Base-by-base conservation (phyloP, 2,888 invertebrate genomes). In the Merodon equestris region DNA sequence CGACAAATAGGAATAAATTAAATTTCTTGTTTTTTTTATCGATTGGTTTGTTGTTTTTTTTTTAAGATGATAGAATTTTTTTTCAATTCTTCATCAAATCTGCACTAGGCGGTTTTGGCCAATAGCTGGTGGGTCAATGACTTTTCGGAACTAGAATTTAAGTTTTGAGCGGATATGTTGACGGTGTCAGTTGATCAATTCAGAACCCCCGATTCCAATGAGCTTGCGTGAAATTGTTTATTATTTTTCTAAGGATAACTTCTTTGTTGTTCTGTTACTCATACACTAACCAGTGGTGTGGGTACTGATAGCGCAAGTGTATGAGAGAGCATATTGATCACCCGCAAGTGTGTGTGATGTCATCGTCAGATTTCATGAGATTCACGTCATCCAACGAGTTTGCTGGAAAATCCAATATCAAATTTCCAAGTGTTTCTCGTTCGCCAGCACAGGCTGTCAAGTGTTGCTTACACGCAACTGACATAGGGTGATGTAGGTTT, bases 321-420 rank as follows among this genome's bases (percentile, higher is more conserved):
- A 40, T 4, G 7, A 51, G 27, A 47, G 40, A 73, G 61, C 68
- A 60, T 56, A 73, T 73, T 68, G 58, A 36, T 68, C 58, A 63
- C 63, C 63, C 51, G 72, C 53, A 73, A 77, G 68, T 74, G 54
- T 64, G 64, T 79, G 79, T 79, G 79, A 79, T 79, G 79, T 79
- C 79, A 79, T 79, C 79, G 74, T 74, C 74, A 60, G 58, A 79
- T 79, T 79, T 79, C 64, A 70, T 54, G 79, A 74, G 58, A 50
- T 79, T 79, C 74, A 79, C 74, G 64, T 79, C 79, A 79, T 79
- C 60, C 68, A 51, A 34, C 51, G 51, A 74, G 54, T 64, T 79
- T 70, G 38, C 60, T 79, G 74, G 74, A 79, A 79, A 79, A 68
- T 70, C 79, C 79, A 60, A 60, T 74, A 74, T 79, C 79, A 79